A percentile compares a stretch with the other conserved stretches of the same genome.
phyloP scores from a whole-genome alignment of 1,140 invertebrate genomes.

The Drosophila asahinai region DNA sequence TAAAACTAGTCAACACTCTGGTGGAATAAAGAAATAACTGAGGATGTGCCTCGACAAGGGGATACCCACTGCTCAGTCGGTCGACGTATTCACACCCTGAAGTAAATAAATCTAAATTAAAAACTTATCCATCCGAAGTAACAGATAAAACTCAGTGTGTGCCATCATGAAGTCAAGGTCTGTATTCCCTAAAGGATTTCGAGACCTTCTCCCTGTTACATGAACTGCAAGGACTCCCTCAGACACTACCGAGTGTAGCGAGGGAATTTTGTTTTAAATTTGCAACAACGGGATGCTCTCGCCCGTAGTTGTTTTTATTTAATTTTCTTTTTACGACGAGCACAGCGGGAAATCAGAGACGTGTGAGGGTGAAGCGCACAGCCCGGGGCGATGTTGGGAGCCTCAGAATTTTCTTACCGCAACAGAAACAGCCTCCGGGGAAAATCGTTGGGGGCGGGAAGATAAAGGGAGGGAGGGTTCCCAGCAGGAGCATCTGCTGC shows the following conservation, averaged over 20 bases:
- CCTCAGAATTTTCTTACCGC: constrained; percentile 43
- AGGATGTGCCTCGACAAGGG: not conserved
- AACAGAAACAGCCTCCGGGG: constrained; percentile 26
- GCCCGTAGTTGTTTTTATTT: constrained; percentile 78
- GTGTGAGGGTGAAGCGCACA: not conserved
- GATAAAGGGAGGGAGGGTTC: constrained; percentile 8
- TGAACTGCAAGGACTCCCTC: constrained; percentile 2
- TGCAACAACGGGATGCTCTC: constrained; percentile 49
- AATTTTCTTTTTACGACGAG: constrained; percentile 72
- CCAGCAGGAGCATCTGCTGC: constrained; percentile 33
- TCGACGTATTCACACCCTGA: no score
- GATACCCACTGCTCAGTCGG: not conserved
- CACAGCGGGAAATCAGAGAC: constrained; percentile 38
- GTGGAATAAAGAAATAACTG: constrained; percentile 31
- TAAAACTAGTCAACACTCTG: constrained; percentile 66
- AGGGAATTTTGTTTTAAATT: constrained; percentile 65
- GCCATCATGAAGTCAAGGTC: not conserved
- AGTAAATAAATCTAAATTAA: not conserved
- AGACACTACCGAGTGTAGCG: constrained; percentile 14
- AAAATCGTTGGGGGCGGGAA: constrained; percentile 5
- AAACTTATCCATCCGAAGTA: not conserved
- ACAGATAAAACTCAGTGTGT: not conserved
- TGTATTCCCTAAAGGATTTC: not conserved
- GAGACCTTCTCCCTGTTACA: not conserved
- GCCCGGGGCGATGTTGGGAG: constrained; percentile 31